These are phyloP conservation scores for Ecdyonurus torrentis DNA, from an alignment of 2,888 invertebrate genomes.

Conservation along the genomic window DNA sequence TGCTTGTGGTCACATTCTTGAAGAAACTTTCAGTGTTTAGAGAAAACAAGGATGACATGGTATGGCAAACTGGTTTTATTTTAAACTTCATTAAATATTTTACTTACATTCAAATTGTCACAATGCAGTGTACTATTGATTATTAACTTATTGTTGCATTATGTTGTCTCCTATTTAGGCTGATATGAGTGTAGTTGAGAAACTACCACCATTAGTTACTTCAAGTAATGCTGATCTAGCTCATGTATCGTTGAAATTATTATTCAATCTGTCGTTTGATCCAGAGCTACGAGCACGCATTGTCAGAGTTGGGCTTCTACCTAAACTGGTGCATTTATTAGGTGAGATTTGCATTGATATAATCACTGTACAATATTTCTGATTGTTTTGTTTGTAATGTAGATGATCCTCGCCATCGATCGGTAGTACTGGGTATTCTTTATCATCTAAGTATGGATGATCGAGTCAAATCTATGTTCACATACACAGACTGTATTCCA, in stretches of 20 bases:
- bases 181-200: constrained; percentile 61
- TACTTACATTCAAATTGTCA: not conserved
- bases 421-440: constrained; percentile 39
- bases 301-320: constrained; percentile 73
- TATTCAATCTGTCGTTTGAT: constrained; percentile 95
- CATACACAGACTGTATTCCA: constrained; percentile 85
- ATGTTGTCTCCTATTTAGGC: constrained; percentile 26
- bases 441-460: constrained; percentile 95
- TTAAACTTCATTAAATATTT: not conserved
- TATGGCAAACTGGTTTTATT: no score
- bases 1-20: constrained; percentile 81
- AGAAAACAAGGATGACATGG: constrained; percentile 90
- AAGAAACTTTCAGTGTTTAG: constrained; percentile 88
- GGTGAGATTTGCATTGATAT: constrained; percentile 34
- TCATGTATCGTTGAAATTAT: constrained; percentile 67
- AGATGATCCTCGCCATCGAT: not conserved
- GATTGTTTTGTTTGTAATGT: not conserved
- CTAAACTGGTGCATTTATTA: constrained; percentile 75
- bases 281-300: constrained; percentile 70
- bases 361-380: not conserved
- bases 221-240: constrained; percentile 48
- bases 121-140: not conserved
- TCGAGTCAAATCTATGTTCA: constrained; percentile 81
- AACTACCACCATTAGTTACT: constrained; percentile 51
- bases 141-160: not conserved